Evolutionary conservation across 2,888 invertebrate genomes (phyloP).

Genomic region (Vanessa cardui): DNA sequence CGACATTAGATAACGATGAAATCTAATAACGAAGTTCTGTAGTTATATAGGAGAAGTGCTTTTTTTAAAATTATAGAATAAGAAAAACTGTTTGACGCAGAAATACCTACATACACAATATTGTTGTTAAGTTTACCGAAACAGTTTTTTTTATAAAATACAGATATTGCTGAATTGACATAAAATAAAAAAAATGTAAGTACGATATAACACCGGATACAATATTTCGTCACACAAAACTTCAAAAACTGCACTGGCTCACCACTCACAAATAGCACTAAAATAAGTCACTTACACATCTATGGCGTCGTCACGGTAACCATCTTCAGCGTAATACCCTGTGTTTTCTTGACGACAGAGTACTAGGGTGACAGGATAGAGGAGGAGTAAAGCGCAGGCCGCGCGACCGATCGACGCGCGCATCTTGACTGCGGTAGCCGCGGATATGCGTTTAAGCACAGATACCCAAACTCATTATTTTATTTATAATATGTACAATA

Average conservation of each 20-base stretch:
- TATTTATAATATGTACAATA: conserved; percentile 18
- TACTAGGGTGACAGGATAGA: conserved; percentile 65
- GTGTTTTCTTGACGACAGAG: conserved; percentile 59
- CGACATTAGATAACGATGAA: no score
- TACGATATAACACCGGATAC: neutral
- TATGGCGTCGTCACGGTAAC: conserved; percentile 67
- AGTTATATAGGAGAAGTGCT: no score
- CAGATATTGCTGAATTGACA: no score
- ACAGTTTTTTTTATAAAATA: no score
- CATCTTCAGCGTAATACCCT: conserved; percentile 71
- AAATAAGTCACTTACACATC: conserved; percentile 72
- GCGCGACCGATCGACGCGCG: conserved; percentile 69
- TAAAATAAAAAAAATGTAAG: no score
- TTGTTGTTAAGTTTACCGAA: no score
- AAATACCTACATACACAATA: no score
- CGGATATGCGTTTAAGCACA: conserved; percentile 68
- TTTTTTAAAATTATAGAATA: no score
- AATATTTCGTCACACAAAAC: neutral
- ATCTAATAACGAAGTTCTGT: no score
- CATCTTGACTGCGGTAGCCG: conserved; percentile 73
- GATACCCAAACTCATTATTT: conserved; percentile 62
- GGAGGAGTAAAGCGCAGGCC: conserved; percentile 62
- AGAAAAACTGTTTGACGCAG: no score
- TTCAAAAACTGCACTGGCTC: conserved; percentile 15
- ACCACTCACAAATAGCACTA: conserved; percentile 42